Evolutionary conservation across 2,888 invertebrate genomes (phyloP).

Genomic region (Linyphia triangularis): DNA sequence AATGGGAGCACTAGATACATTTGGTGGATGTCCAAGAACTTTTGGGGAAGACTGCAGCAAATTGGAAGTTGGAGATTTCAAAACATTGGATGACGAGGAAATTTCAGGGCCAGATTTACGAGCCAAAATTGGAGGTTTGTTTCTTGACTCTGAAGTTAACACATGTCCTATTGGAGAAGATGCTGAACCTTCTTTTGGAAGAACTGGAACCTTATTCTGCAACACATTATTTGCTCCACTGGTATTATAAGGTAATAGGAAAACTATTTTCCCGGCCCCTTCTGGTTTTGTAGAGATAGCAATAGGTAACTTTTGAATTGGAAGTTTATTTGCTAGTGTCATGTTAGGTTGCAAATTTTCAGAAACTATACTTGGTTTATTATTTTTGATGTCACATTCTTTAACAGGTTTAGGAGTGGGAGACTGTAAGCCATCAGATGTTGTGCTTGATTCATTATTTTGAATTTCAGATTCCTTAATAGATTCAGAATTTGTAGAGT

Average conservation of each 20-base stretch:
- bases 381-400: not conserved
- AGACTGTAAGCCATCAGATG: not conserved
- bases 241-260: not conserved
- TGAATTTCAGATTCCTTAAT: not conserved
- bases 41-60: not conserved
- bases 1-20: not conserved
- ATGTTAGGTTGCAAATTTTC: not conserved
- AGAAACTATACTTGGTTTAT: not conserved
- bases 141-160: not conserved
- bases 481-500: too few relatives aligned
- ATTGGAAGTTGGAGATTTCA: not conserved
- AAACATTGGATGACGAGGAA: not conserved
- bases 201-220: not conserved
- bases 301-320: not conserved
- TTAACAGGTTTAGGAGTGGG: not conserved
- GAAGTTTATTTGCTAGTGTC: not conserved
- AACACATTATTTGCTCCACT: not conserved
- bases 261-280: not conserved
- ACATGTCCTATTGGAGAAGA: conserved; percentile 11
- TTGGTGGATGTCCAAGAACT: not conserved
- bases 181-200: not conserved
- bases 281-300: not conserved
- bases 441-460: not conserved
- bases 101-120: conserved; percentile 27
- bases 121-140: conserved; percentile 30